Base-by-base conservation (phyloP, 2,797 vertebrate genomes). In the Aselliscus stoliczkanus region DNA sequence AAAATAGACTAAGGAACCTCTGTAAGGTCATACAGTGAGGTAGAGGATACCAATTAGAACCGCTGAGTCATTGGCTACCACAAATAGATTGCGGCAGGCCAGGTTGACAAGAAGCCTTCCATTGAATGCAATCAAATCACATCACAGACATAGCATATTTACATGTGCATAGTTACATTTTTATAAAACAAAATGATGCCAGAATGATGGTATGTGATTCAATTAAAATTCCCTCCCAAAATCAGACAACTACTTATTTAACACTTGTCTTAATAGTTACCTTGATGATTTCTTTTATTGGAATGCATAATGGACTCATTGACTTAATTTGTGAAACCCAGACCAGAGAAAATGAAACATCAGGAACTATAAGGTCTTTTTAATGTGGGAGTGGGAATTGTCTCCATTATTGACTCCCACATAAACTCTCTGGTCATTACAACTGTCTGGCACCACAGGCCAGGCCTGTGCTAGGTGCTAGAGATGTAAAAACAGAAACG, bases 1-100 rank as follows among this genome's bases (percentile, higher is more conserved):
- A 91, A 97, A 95, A 73, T 72, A 94, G 44, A 58, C 13, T 54
- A 85, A 94, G 69, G n/a, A 89, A 62, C 17, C 37, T 94, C 52
- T 37, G 62, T 21, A 67, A 90, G 79, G 75, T 97, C 83, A 92
- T 56, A 18, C 14, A 37, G 23, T 87, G 67, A 81, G 56, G 73
- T 69, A 37, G 75, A 62, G 44, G 52, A 76, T 80, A 72, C 37
- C 79, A 20, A 8, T 56, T 77, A 81, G n/a, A 85, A 91, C 4
- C 1, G 76, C 67, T 92, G 52, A 86, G 25, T 88, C 31, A 23
- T 17, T 75, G 39, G 7, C 89, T 54, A n/a, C 29, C 50, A 50
- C 58, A 82, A 39, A 88, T 25, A 37, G 84, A 81, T 37, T 50
- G 37, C 12, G 4, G 31, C 12, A 52, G 37, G 9, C 64, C 64